Base-by-base conservation (phyloP, 1,140 invertebrate species). In the Stegodyphus dumicola region DNA sequence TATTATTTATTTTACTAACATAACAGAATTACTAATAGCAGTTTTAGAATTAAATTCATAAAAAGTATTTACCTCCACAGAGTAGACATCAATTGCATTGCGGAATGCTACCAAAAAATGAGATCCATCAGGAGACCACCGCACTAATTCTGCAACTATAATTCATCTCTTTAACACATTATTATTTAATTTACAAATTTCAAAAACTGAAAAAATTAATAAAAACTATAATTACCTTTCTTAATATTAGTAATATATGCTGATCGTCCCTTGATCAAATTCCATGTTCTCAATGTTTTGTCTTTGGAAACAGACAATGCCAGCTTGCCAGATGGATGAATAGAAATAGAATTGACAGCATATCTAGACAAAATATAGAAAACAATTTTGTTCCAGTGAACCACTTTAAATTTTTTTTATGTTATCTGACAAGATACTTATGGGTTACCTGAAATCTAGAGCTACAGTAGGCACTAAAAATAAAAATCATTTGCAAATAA, bases 221-320 rank as follows among this genome's bases (percentile, higher is more conserved):
- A 60, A 10, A 56, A 17, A 60, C 54, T 51, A 15, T 56, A 67
- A 33, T 89, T 87, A 90, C 91, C 90, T 89, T 89, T 88, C 87
- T 93, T 92, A 6, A 98, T 90, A 90, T 98, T 98, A 5, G 94
- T 96, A 2, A 95, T 94, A 90, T 95, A 99, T 5, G 96, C 96
- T 89, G 93, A 93, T 87, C 96, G 92, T 0, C 97, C 97, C 91
- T 97, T 98, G 0, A 99, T 92, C 83, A 99, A 91, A 92, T 99
- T 98, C 97, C 97, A 99, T 2, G 96, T 98, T 88, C 94, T 92
- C 18, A 99, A 90, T 5, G 94, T 94, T 83, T 93, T 94, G 90
- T 98, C 97, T 80, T 93, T 93, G 17, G 96, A 96, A 17, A 97
- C 92, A 17, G 96, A 95, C 7, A 99, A 90, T 4, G 96, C 95